Base-by-base conservation (phyloP, 1,140 invertebrate genomes). In the Agraylea sexmaculata region DNA sequence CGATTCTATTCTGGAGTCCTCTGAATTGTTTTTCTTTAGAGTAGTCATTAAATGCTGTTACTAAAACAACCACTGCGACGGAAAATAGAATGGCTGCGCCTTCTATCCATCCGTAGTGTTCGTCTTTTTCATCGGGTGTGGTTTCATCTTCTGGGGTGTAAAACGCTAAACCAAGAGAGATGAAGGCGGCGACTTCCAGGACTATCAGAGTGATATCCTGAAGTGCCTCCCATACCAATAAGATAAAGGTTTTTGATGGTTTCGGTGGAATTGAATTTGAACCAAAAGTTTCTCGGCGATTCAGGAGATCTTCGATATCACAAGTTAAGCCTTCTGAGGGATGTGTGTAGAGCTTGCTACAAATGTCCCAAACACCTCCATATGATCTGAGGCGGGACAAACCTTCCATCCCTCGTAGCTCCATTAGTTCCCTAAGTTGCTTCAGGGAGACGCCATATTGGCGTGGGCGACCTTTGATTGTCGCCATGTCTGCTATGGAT, bases 341-440 rank as follows among this genome's bases (percentile, higher is more conserved):
- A 53, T 86, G 88, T 44, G 87, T 87, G 55, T 85, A 80, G 38
- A 92, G 69, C 61, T 79, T 82, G 62, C 78, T 80, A 67, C 86
- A 90, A 53, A 92, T 68, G 62, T 87, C 85, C 57, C 84, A 72
- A 40, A 82, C 73, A 42, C 86, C 83, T 37, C 81, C 83, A 53
- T 77, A 71, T 48, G 79, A 72, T 50, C 75, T 68, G 50, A 90
- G 66, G 63, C 76, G 77, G 40, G 71, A 69, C 47, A 82, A 66
- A 50, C 76, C 86, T 60, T 91, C 87, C 15, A 63, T 62, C 39
- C 85, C 85, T 47, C 85, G 71, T 50, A 71, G 67, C 68, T 89
- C 83, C 86, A 90, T 91, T 49, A 91, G 72, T 59, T 87, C 81
- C 40, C 83, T 75, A 50, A 92, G 75, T 56, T 90, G 81, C 59